These are phyloP conservation scores for Heliothis subflexa DNA, from an alignment of 1,140 invertebrate genomes.

Conservation along the genomic window DNA sequence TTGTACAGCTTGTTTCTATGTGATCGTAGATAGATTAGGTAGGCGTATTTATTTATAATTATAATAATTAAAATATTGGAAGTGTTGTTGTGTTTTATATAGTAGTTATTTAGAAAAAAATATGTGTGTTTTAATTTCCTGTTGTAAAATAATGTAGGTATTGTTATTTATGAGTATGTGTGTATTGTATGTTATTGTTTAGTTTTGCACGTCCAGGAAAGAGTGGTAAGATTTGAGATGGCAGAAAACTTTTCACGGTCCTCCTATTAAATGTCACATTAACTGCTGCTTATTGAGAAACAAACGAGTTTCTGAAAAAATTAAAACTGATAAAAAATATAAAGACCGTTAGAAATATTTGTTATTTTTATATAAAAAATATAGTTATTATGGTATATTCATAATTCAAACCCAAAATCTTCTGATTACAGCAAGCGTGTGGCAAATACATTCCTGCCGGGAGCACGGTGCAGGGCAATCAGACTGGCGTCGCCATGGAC, in stretches of 20 bases:
- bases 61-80: constrained; percentile 20
- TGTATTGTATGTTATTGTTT: constrained; percentile 34
- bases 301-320: no score
- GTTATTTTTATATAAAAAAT: no score
- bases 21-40: constrained; percentile 45
- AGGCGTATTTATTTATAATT: constrained; percentile 22
- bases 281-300: no score
- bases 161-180: constrained; percentile 27
- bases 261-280: not conserved
- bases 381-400: constrained; percentile 19
- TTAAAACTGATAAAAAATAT: no score
- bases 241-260: not conserved
- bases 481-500: constrained; percentile 92
- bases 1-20: constrained; percentile 52
- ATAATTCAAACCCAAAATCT: constrained; percentile 46
- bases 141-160: constrained; percentile 18
- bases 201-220: constrained; percentile 12
- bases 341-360: no score
- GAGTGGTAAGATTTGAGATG: not conserved
- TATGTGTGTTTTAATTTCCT: constrained; percentile 17
- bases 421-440: constrained; percentile 89
- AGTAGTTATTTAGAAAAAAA: constrained; percentile 5
- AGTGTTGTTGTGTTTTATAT: constrained; percentile 11
- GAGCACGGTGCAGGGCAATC: constrained; percentile 91
- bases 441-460: constrained; percentile 94